Percentiles rank a stretch among this genome's conserved stretches.
phyloP scores from a whole-genome alignment of 2,888 invertebrate genomes.

The Xiphydria camelus region DNA sequence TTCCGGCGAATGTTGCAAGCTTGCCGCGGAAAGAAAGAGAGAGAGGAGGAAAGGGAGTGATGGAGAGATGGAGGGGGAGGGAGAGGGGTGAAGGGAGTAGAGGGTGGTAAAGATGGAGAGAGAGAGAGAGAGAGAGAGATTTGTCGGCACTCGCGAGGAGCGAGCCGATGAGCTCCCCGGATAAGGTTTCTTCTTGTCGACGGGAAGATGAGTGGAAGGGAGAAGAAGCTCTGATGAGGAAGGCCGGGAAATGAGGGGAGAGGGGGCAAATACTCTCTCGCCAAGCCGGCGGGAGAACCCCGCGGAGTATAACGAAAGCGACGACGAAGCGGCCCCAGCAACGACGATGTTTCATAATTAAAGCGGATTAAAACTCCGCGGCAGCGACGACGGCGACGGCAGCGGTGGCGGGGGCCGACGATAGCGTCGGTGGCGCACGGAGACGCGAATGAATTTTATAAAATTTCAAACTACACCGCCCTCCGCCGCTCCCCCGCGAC shows the following conservation, averaged over 20 bases:
- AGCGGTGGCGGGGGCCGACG: too few relatives aligned
- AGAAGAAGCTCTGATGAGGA: neutral
- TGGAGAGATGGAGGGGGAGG: neutral
- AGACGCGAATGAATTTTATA: too few relatives aligned
- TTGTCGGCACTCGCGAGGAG: too few relatives aligned
- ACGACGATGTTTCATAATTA: slow-evolving; percentile 42
- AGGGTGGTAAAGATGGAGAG: too few relatives aligned
- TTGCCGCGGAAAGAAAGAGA: neutral
- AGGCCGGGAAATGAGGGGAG: neutral
- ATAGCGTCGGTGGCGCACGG: too few relatives aligned
- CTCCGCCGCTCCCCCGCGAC: slow-evolving; percentile 15
- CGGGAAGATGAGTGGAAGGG: neutral
- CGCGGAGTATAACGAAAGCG: neutral
- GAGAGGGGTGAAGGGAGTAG: neutral
- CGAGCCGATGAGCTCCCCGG: too few relatives aligned
- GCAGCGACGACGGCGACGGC: slow-evolving; percentile 1
- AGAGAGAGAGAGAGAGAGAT: too few relatives aligned
- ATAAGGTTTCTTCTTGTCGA: too few relatives aligned
- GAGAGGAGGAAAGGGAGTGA: slow-evolving; percentile 1
- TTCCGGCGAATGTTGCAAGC: too few relatives aligned
- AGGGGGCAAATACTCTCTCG: neutral
- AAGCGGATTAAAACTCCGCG: slow-evolving; percentile 41
- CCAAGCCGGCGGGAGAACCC: neutral
- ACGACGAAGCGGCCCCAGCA: slow-evolving; percentile 15
- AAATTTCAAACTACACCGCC: slow-evolving; percentile 42